Percentiles rank a stretch among this genome's conserved stretches.
Conservation (phyloP, 2,888 invertebrate genomes). For the Papilio gigon region DNA sequence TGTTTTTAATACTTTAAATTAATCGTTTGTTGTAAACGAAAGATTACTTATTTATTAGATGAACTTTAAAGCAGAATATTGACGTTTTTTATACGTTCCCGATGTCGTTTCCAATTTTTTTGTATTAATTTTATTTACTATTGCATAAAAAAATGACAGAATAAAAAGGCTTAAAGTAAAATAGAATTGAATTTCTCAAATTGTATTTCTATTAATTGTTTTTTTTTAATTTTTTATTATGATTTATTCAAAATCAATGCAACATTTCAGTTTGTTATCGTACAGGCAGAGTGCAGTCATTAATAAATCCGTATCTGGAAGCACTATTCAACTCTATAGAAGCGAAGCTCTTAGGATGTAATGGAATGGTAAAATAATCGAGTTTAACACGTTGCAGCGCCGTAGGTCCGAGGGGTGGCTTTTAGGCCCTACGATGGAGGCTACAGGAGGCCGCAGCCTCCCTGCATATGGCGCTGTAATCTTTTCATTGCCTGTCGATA, state of each 20-base stretch:
- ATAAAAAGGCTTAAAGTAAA: too few species aligned
- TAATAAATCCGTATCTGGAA: conserved; percentile 9
- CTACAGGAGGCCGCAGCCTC: background rate
- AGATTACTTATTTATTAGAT: too few species aligned
- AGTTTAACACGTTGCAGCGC: conserved; percentile 25
- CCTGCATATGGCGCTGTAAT: conserved; percentile 14
- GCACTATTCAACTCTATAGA: conserved; percentile 14
- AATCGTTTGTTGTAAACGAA: too few species aligned
- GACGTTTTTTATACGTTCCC: too few species aligned
- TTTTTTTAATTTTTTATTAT: too few species aligned
- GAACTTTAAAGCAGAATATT: too few species aligned
- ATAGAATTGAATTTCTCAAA: too few species aligned
- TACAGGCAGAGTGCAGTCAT: background rate
- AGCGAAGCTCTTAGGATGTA: conserved; percentile 21
- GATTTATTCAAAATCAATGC: background rate
- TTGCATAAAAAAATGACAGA: too few species aligned
- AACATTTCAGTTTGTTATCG: background rate
- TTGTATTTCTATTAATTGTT: too few species aligned
- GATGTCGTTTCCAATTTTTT: too few species aligned
- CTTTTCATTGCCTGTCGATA: conserved; percentile 20
- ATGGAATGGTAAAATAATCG: conserved; percentile 33
- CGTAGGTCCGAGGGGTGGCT: conserved; percentile 15
- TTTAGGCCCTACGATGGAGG: conserved; percentile 19
- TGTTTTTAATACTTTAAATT: too few species aligned
- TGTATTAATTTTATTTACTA: too few species aligned